Evolutionary conservation across 2,797 vertebrate genomes (phyloP).

Genomic region (Gymnothorax reevesii): DNA sequence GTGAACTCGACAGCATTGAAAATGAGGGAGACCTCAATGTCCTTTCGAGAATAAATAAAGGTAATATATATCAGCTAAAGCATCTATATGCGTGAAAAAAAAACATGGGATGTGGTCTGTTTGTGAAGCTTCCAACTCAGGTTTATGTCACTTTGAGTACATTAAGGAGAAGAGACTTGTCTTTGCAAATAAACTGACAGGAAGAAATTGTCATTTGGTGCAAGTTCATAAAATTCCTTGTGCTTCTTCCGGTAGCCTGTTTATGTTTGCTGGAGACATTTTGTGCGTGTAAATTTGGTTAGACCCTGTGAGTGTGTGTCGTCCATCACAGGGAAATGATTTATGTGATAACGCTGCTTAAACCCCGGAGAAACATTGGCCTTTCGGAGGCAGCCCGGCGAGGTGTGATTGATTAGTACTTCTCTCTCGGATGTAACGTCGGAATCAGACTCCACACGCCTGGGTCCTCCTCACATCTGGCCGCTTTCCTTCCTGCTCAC

Average conservation of each 20-base stretch:
- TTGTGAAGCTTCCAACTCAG: background rate
- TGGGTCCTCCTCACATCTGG: conserved; percentile 33
- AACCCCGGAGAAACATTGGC: background rate
- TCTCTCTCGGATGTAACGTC: conserved; percentile 41
- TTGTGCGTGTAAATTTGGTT: background rate
- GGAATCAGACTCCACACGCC: conserved; percentile 29
- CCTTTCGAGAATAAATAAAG: no score
- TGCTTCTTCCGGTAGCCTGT: background rate
- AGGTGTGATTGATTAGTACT: conserved; percentile 55
- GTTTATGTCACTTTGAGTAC: background rate
- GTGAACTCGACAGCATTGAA: no score
- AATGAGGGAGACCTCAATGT: no score
- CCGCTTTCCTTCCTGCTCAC: conserved; percentile 35
- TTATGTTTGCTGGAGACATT: background rate
- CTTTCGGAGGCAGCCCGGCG: background rate
- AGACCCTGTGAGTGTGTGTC: background rate
- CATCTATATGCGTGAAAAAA: no score
- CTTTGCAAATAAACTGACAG: conserved; percentile 12
- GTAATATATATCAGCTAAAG: no score
- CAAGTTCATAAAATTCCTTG: background rate
- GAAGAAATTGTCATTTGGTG: background rate
- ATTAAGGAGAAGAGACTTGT: background rate
- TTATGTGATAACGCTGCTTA: conserved; percentile 11
- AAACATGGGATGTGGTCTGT: no score
- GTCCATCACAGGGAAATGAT: conserved; percentile 13